A percentile compares a stretch with the other conserved stretches of the same genome.
Evolutionary conservation across 2,113 vertebrate species (phyloP).

Genomic region (Periophthalmodon schlosseri): DNA sequence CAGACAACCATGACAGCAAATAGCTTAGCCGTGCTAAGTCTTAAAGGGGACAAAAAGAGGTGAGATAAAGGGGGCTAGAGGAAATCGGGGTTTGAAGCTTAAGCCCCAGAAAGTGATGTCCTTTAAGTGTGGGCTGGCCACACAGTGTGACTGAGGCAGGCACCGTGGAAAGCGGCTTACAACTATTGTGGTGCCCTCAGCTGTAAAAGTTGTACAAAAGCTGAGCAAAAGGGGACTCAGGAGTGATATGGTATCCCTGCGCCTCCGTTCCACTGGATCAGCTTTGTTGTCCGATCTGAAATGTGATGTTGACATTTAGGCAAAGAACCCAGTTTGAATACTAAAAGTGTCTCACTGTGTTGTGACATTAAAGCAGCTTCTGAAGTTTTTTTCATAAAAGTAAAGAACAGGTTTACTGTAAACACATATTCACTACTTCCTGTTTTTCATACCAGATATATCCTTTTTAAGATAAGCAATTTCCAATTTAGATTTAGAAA

Average conservation of each 20-base stretch:
- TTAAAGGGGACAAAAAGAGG: constrained; percentile 55
- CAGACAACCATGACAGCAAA: constrained; percentile 52
- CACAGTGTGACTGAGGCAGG: constrained; percentile 58
- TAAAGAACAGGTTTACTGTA: neutral
- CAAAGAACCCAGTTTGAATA: constrained; percentile 44
- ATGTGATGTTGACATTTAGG: constrained; percentile 55
- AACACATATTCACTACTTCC: neutral
- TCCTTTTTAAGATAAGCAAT: neutral
- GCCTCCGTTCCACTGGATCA: constrained; percentile 41
- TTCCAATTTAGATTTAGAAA: no score
- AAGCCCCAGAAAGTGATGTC: constrained; percentile 63
- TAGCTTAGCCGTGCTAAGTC: constrained; percentile 59
- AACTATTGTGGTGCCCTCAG: constrained; percentile 57
- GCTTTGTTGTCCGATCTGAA: constrained; percentile 23
- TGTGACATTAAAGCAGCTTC: constrained; percentile 23
- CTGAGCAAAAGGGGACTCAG: constrained; percentile 19
- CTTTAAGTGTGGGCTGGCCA: constrained; percentile 58
- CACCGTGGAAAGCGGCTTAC: constrained; percentile 69
- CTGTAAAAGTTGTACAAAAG: constrained; percentile 62
- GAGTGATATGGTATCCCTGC: constrained; percentile 11
- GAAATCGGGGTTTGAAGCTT: constrained; percentile 60
- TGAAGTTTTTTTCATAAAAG: constrained; percentile 12
- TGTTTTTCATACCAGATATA: neutral
- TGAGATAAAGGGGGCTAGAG: constrained; percentile 65
- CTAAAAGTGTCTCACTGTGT: constrained; percentile 29